Base-by-base conservation (phyloP, 1,140 invertebrate species). In the Monomorium pharaonis region DNA sequence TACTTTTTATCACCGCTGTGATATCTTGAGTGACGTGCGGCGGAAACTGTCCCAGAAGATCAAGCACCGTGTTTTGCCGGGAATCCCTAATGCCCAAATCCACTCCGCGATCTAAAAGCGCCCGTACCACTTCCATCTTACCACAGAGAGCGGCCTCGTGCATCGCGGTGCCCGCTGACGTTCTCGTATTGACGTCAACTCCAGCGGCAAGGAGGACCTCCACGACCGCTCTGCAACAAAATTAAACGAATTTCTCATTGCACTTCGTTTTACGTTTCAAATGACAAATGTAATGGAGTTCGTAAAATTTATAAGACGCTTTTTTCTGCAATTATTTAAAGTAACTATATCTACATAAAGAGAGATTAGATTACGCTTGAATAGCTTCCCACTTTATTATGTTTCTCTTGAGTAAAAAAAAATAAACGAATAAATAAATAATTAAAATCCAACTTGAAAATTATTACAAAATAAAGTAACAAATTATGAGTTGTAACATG, bases 81-180 rank as follows among this genome's bases (percentile, higher is more conserved):
- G 96, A 96, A 92, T 99, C 98, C 14, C 97, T 95, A 58, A 98
- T 97, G 78, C 96, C 96, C 16, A 98, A 95, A 94, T 99, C 97
- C 30, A 98, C 97, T 6, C 98, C 98, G 75, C 97, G 96, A 58
- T 98, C 97, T 6, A 99, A 93, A 18, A 99, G 95, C 0, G 98
- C 96, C 72, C 97, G 96, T 5, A 98, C 98, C 37, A 99, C 98
- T 86, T 98, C 98, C 87, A 98, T 96, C 95, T 99, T 99, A 69
- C 98, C 98, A 95, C 97, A 99, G 7, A 99, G 96, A 0, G 98
- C 98, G 2, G 99, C 99, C 92, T 99, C 98, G 95, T 99, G 99
- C 84, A 99, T 96, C 0, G 99, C 98, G 1, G 98, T 99, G 0
- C 99, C 99, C 37, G 97, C 96, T 69, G 97, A 96, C 1, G 98